These are phyloP conservation scores for Harpagoxenus sublaevis DNA, from an alignment of 2,888 invertebrate species.

Conservation along the genomic window DNA sequence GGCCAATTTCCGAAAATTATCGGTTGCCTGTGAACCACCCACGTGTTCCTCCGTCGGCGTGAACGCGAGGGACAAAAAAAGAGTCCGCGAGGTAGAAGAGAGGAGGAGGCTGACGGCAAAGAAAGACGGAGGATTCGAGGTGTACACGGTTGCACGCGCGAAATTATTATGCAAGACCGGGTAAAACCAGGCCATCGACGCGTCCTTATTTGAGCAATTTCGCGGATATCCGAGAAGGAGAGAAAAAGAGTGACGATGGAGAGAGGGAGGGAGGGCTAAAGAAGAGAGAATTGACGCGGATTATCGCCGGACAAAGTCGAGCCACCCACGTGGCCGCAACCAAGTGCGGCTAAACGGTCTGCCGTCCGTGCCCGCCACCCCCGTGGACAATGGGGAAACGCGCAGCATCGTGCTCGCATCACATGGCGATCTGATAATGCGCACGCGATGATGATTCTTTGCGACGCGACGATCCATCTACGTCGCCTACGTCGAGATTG, in stretches of 20 bases:
- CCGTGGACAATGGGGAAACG: constrained; percentile 28
- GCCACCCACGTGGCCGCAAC: constrained; percentile 65
- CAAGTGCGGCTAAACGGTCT: constrained; percentile 44
- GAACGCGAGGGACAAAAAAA: constrained; percentile 16
- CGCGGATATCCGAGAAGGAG: constrained; percentile 13
- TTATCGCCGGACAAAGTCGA: constrained; percentile 57
- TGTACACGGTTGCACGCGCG: constrained; percentile 41
- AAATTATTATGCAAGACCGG: constrained; percentile 24
- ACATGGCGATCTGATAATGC: constrained; percentile 30
- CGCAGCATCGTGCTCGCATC: not conserved
- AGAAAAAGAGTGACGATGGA: not conserved
- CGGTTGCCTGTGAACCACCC: constrained; percentile 59
- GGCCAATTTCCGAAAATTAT: constrained; percentile 63
- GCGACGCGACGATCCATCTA: not conserved
- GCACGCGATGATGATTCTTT: constrained; percentile 27
- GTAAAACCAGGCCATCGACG: constrained; percentile 2
- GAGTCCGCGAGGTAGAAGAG: constrained; percentile 20
- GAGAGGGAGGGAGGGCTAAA: no score
- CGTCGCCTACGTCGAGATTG: not conserved
- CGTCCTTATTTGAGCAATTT: constrained; percentile 60
- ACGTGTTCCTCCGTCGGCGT: constrained; percentile 44
- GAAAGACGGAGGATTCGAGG: not conserved
- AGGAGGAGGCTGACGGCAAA: not conserved
- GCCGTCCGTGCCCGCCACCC: not conserved
- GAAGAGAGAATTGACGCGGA: constrained; percentile 36